These are phyloP conservation scores for Chionoecetes opilio DNA, from an alignment of 1,140 invertebrate species.

Conservation along the genomic window DNA sequence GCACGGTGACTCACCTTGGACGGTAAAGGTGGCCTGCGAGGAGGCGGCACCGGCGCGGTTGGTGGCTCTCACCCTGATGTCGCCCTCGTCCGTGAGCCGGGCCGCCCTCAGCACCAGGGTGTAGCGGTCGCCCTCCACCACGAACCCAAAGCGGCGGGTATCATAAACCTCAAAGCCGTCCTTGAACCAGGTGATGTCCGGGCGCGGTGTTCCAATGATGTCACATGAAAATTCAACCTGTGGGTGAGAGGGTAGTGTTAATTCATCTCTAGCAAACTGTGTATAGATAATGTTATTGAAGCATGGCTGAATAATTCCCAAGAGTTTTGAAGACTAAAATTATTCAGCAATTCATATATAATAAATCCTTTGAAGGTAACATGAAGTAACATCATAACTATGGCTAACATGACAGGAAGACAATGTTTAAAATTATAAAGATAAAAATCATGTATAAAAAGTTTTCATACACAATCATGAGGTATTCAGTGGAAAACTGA, in stretches of 20 bases:
- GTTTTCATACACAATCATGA: no score
- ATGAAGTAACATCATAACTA: no score
- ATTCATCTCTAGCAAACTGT: neutral
- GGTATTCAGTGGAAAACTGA: no score
- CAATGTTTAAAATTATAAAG: no score
- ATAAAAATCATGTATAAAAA: no score
- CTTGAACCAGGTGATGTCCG: slow-evolving; percentile 97
- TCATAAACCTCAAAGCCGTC: slow-evolving; percentile 86
- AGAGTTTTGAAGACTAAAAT: no score
- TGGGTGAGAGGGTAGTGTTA: neutral
- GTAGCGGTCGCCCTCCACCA: slow-evolving; percentile 90
- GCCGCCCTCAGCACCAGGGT: slow-evolving; percentile 92
- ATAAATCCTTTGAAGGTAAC: no score
- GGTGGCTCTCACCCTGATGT: slow-evolving; percentile 94
- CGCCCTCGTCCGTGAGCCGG: slow-evolving; percentile 91
- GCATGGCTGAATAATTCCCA: no score
- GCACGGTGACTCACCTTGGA: slow-evolving; percentile 87
- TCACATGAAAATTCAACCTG: slow-evolving; percentile 83
- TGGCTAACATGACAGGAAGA: no score
- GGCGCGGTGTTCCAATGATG: slow-evolving; percentile 91
- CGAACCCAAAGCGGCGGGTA: slow-evolving; percentile 82
- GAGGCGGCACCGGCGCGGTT: slow-evolving; percentile 92
- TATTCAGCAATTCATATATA: no score
- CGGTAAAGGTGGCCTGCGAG: slow-evolving; percentile 88
- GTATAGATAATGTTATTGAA: no score